Base-by-base conservation (phyloP, 2,113 vertebrate genomes). In the Lonchura striata region DNA sequence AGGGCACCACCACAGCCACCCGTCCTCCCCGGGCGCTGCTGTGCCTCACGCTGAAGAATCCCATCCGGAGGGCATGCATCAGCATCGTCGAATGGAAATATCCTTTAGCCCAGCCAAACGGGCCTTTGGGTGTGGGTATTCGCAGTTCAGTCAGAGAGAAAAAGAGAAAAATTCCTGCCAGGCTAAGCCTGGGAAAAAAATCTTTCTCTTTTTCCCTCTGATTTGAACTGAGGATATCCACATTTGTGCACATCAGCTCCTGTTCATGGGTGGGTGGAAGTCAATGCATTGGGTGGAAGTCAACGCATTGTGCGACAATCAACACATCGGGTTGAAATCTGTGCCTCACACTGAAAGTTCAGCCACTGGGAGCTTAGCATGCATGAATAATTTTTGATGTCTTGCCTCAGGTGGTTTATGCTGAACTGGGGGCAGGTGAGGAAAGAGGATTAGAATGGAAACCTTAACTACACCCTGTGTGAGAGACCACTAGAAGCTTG, bases 81-180 rank as follows among this genome's bases (percentile, higher is more conserved):
- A 99, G 98, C 98, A 99, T 99, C n/a, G 99, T 99, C 16, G 99
- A 99, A 97, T 99, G 99, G 99, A 99, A 99, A 98, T 99, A 99
- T 99, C 99, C 99, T 99, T 14, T 14, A 9, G 13, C 6, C 0
- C 5, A 7, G 64, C 64, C 64, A 12, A 0, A 0, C 15, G 4
- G 64, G 31, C 53, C 5, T 19, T 22, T 39, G 39, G 39, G 39
- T 39, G 39, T 39, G 39, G 39, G 39, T 39, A 39, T 39, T 39
- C n/a, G n/a, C n/a, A 11, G 39, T 39, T 39, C 39, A 39, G 39
- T 39, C 39, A 39, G 39, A 39, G 39, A 39, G 39, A 39, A 39
- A 39, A 39, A 39, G 39, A 39, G 39, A 39, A 39, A 39, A 39
- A 39, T 39, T 39, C 39, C 39, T 39, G 39, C 39, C 39, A 39